Percentiles rank a stretch among this genome's conserved stretches.
phyloP scores from a whole-genome alignment of 2,797 vertebrate genomes.

The Propithecus deckenii region DNA sequence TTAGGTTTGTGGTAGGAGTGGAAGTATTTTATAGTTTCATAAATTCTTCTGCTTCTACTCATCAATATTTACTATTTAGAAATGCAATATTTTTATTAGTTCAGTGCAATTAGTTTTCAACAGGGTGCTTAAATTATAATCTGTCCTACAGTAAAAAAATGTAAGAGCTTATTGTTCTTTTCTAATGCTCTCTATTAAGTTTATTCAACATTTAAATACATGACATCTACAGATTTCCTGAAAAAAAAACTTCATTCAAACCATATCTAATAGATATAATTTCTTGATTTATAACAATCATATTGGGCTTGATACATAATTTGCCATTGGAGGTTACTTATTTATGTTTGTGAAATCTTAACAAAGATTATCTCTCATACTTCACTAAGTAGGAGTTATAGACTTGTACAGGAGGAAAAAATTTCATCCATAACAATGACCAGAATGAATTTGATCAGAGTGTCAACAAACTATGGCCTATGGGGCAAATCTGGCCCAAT shows the following conservation, averaged over 20 bases:
- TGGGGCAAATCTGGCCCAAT: fast-evolving
- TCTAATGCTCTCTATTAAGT: slow-evolving; percentile 48
- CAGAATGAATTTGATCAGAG: neutral
- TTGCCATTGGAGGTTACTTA: neutral
- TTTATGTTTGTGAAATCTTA: neutral
- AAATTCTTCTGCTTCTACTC: slow-evolving; percentile 77
- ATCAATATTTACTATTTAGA: slow-evolving; percentile 75
- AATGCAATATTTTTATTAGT: slow-evolving; percentile 61
- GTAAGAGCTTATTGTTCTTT: slow-evolving; percentile 52
- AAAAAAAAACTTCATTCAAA: neutral
- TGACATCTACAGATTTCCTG: neutral
- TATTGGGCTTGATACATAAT: neutral
- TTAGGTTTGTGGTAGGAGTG: slow-evolving; percentile 69
- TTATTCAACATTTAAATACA: slow-evolving; percentile 36
- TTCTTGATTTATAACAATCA: slow-evolving; percentile 7
- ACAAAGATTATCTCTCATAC: neutral
- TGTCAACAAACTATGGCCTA: neutral
- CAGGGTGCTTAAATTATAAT: slow-evolving; percentile 61
- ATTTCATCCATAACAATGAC: neutral
- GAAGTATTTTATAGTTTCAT: slow-evolving; percentile 76
- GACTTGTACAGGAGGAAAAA: neutral
- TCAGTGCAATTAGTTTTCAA: slow-evolving; percentile 40
- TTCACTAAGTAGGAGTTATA: neutral
- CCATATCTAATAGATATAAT: neutral
- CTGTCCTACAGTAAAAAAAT: slow-evolving; percentile 48